Evolutionary conservation across 1,140 invertebrate species (phyloP).

Genomic region (Drosophila pseudoobscura): DNA sequence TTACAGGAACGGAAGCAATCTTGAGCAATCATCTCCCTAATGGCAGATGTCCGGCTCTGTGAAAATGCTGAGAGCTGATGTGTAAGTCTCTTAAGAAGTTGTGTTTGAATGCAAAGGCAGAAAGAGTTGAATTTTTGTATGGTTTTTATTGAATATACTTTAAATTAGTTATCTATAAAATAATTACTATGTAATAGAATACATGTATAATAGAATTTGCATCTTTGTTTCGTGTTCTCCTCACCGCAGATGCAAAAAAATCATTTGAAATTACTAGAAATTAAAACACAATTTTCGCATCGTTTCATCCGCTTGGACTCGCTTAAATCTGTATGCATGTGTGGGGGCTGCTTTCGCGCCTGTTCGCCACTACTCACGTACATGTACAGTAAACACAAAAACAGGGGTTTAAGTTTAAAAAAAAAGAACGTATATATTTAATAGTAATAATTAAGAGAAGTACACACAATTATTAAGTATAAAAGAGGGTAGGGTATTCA

Average conservation of each 20-base stretch:
- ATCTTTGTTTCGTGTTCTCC: slow-evolving; percentile 45
- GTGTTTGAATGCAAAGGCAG: too few relatives aligned
- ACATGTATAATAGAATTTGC: slow-evolving; percentile 61
- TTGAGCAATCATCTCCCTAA: too few relatives aligned
- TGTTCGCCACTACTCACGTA: slow-evolving; percentile 35
- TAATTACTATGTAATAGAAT: slow-evolving; percentile 68
- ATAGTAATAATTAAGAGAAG: slow-evolving; percentile 56
- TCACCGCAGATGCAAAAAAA: slow-evolving; percentile 42
- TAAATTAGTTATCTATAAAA: slow-evolving; percentile 80
- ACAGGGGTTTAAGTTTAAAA: slow-evolving; percentile 30
- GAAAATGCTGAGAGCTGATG: too few relatives aligned
- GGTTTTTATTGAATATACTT: slow-evolving; percentile 74
- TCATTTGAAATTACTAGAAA: slow-evolving; percentile 59
- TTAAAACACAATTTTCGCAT: slow-evolving; percentile 50
- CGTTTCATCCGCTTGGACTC: slow-evolving; percentile 4
- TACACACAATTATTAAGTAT: slow-evolving; percentile 44
- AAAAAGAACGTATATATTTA: slow-evolving; percentile 27
- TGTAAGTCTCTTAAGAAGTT: too few relatives aligned
- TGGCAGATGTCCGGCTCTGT: too few relatives aligned
- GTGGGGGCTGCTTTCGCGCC: slow-evolving; percentile 40
- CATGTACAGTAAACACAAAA: slow-evolving; percentile 49
- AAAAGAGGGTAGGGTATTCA: slow-evolving; percentile 45
- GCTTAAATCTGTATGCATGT: not conserved
- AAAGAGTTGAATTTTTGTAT: slow-evolving; percentile 29
- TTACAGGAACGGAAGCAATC: too few relatives aligned